These are phyloP conservation scores for Cryptophagus acutangulus DNA, from an alignment of 2,888 invertebrate genomes.

Conservation along the genomic window DNA sequence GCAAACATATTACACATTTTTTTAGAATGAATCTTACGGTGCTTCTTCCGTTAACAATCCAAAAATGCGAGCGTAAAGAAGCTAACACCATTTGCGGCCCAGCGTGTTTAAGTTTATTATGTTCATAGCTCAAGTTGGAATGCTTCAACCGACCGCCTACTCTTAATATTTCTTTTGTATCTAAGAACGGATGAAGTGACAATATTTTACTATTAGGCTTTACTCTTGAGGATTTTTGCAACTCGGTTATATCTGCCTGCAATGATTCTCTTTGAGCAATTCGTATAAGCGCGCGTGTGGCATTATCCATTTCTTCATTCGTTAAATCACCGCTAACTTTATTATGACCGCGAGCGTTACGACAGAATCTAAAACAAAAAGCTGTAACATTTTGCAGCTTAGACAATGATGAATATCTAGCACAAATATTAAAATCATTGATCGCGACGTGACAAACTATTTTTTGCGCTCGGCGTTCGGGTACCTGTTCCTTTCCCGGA, in stretches of 20 bases:
- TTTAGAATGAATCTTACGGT: neutral
- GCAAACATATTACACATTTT: constrained; percentile 3
- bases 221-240: neutral
- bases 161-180: constrained; percentile 10
- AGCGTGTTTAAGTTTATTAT: constrained; percentile 16
- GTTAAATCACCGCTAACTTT: constrained; percentile 6
- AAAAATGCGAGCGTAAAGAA: constrained; percentile 18
- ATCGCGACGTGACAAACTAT: no score
- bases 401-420: no score
- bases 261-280: no score
- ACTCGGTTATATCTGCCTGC: constrained; percentile 3
- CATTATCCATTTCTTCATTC: constrained; percentile 7
- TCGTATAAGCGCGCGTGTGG: no score
- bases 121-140: no score
- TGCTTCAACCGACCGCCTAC: no score
- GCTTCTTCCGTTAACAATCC: constrained; percentile 15
- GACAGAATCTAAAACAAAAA: no score
- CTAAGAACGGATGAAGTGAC: constrained; percentile 19
- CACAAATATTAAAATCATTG: no score
- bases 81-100: constrained; percentile 20
- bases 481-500: no score
- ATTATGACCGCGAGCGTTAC: no score
- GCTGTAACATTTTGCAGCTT: no score
- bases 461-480: no score
- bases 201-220: constrained; percentile 6